Evolutionary conservation across 2,888 invertebrate species (phyloP), one percentile per base, ranked within the genome.

Genomic region (Sthenelais limicola): DNA sequence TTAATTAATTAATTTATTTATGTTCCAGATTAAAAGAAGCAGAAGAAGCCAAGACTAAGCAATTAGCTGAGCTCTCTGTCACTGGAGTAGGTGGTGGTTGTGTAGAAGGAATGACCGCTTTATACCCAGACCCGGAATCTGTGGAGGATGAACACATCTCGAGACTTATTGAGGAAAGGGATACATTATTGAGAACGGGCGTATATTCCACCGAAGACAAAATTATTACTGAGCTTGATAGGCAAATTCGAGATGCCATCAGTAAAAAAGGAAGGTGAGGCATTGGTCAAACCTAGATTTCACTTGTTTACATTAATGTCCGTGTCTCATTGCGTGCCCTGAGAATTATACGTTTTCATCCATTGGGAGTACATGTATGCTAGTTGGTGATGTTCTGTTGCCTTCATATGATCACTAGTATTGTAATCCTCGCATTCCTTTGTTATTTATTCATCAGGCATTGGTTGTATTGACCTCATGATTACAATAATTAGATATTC

Each of bases 191-290:
- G 35, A 76, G 84, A 62, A 87, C 88, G 21, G 88, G 89, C n/a
- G 85, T 87, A 15, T 89, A 88, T 78, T 81, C 84, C 28, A 84
- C 82, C 35, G 84, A 86, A 49, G 88, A 89, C 78, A 81, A 82
- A 68, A 86, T 88, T 66, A 88, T 89, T 47, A 82, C 85, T 3
- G 88, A 88, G 72, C 81, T 89, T n/a, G 88, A 88, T 74, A 76
- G 84, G 73, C 87, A 88, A 74, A 88, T 89, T 35, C 77, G 86
- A 33, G 86, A 86, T 49, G 81, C 84, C 33, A 83, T 86, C 70
- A 80, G 80, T 1, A 82, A 78, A 35, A 82, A 58, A n/a, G 73
- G 73, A 32, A 76, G 73, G 76, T 76, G 67, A 76, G 71, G 9
- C 21, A 51, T n/a, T n/a, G n/a, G n/a, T n/a, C n/a, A n/a, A n/a